A percentile compares a stretch with the other conserved stretches of the same genome.
phyloP scores from a whole-genome alignment of 30 jellyfish, hydroid and myxozoan genomes.

The Turritopsis dohrnii region DNA sequence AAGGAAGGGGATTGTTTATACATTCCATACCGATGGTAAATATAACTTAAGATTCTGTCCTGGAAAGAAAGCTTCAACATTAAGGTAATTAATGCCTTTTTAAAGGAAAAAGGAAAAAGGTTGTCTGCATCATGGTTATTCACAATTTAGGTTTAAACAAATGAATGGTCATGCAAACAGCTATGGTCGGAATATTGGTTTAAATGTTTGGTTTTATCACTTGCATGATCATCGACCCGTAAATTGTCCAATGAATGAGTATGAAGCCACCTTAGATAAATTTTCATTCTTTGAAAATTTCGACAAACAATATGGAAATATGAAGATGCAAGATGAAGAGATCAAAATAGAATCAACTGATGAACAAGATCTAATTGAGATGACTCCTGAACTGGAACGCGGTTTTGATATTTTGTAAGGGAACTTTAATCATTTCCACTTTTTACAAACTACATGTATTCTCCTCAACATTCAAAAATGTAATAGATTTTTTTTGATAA shows the following conservation, averaged over 20 bases:
- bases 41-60: no score
- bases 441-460: no score
- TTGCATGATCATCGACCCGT: conserved; percentile 9
- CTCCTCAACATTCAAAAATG: no score
- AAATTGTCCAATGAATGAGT: background rate
- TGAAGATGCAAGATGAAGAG: background rate
- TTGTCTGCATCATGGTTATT: no score
- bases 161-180: conserved; percentile 11
- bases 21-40: conserved; percentile 10
- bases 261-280: background rate
- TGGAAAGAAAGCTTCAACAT: no score
- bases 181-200: conserved; percentile 18
- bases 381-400: background rate
- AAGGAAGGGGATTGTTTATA: conserved; percentile 22
- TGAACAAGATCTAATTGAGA: background rate
- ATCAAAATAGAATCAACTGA: background rate
- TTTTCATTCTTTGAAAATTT: background rate
- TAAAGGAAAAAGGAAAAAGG: no score
- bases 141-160: conserved; percentile 20
- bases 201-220: conserved; percentile 12
- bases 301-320: background rate
- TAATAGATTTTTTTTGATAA: no score
- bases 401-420: background rate
- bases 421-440: no score
- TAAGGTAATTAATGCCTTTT: no score